Percentiles rank a stretch among this genome's conserved stretches.
Conservation (phyloP, 2,888 invertebrate genomes). For the Ophion ellenae region DNA sequence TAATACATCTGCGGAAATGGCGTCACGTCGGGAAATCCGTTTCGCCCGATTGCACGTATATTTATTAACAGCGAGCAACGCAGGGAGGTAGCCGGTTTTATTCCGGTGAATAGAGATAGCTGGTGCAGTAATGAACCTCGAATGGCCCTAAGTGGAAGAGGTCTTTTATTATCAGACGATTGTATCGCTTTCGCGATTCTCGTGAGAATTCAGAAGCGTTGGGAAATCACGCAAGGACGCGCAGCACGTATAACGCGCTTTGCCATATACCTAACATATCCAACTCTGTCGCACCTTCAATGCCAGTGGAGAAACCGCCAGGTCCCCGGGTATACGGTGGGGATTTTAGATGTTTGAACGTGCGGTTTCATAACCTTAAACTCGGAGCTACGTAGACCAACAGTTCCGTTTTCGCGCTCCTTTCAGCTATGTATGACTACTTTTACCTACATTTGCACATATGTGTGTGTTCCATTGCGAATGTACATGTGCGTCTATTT, state of each 20-base stretch:
- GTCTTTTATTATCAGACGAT: slow-evolving; percentile 42
- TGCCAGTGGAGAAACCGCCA: not conserved
- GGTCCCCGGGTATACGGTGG: not conserved
- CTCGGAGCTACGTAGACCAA: slow-evolving; percentile 46
- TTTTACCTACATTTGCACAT: too few relatives aligned
- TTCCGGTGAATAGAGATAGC: not conserved
- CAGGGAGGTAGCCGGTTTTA: not conserved
- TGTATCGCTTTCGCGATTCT: slow-evolving; percentile 16
- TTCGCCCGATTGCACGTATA: not conserved
- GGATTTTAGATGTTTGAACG: slow-evolving; percentile 33
- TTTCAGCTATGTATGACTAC: too few relatives aligned
- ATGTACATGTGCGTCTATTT: slow-evolving; percentile 8
- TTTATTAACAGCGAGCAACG: not conserved
- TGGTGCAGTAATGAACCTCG: not conserved
- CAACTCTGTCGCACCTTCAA: slow-evolving; percentile 33
- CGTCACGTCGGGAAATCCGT: not conserved
- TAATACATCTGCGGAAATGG: not conserved
- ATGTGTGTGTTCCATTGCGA: not conserved
- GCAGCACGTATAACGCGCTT: slow-evolving; percentile 22
- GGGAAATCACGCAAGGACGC: slow-evolving; percentile 46
- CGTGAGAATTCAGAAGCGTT: slow-evolving; percentile 37
- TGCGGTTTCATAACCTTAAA: slow-evolving; percentile 41
- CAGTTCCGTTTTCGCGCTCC: not conserved
- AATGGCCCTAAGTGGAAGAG: slow-evolving; percentile 29
- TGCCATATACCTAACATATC: slow-evolving; percentile 14